Evolutionary conservation across 2,888 invertebrate species (phyloP).

Genomic region (Prenolepis imparis): DNA sequence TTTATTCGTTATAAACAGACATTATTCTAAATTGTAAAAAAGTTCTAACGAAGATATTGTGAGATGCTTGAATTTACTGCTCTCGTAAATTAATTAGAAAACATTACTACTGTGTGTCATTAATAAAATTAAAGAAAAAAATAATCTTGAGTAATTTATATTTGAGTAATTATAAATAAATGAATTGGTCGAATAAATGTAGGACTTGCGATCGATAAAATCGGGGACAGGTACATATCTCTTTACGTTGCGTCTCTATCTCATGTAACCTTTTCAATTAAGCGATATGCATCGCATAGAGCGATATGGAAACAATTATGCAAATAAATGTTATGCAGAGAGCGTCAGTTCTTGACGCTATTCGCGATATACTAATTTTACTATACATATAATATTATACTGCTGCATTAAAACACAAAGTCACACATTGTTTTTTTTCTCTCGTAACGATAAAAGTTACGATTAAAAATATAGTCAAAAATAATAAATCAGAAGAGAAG

Average conservation of each 20-base stretch:
- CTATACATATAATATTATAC: neutral
- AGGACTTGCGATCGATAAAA: constrained; percentile 18
- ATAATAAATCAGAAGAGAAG: neutral
- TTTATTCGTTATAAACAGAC: neutral
- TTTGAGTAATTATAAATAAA: neutral
- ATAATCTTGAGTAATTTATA: neutral
- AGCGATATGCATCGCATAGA: constrained; percentile 38
- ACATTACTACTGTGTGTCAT: neutral
- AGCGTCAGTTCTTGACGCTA: constrained; percentile 7
- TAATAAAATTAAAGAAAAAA: neutral
- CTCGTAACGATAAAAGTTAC: neutral
- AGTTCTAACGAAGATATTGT: neutral
- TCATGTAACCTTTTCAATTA: constrained; percentile 12
- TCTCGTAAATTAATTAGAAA: neutral
- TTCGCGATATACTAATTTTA: neutral
- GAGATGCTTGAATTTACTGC: neutral
- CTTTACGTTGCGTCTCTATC: constrained; percentile 24
- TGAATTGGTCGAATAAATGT: neutral
- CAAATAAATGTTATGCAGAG: neutral
- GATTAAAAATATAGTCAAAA: constrained; percentile 1
- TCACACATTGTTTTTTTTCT: neutral
- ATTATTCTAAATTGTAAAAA: neutral
- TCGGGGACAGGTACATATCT: constrained; percentile 50
- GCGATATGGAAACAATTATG: constrained; percentile 3
- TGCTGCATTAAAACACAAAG: neutral